These are phyloP conservation scores for Dolichopus griseipennis DNA, from an alignment of 2,888 invertebrate species.

Conservation along the genomic window DNA sequence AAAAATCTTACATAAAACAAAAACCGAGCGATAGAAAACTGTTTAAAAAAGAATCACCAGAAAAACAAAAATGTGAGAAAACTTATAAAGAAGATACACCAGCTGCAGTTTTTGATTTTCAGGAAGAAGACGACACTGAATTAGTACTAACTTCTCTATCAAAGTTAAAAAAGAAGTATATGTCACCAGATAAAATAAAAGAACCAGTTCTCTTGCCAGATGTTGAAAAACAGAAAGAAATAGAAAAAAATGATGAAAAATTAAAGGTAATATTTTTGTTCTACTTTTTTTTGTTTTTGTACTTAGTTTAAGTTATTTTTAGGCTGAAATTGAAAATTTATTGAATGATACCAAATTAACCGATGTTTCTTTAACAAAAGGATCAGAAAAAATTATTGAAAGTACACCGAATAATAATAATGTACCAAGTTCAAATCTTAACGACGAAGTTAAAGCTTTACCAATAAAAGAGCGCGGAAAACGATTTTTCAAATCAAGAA, in stretches of 20 bases:
- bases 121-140: conserved; percentile 60
- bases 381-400: not conserved
- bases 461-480: conserved; percentile 42
- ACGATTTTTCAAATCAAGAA: conserved; percentile 41
- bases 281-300: not conserved
- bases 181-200: conserved; percentile 27
- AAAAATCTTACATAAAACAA: not conserved
- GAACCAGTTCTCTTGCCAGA: conserved; percentile 14
- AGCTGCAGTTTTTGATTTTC: conserved; percentile 67
- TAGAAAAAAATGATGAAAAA: conserved; percentile 29
- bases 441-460: conserved; percentile 30
- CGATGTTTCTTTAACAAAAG: not conserved
- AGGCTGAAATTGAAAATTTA: conserved; percentile 51
- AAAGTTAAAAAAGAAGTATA: conserved; percentile 32
- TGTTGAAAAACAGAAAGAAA: conserved; percentile 20
- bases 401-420: conserved; percentile 9
- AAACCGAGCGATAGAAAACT: not conserved
- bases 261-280: conserved; percentile 34
- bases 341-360: conserved; percentile 50
- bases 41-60: not conserved
- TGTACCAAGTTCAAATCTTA: conserved; percentile 16
- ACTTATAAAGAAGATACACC: conserved; percentile 10
- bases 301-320: not conserved
- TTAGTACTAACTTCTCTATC: conserved; percentile 29
- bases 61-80: conserved; percentile 5